Conservation (phyloP, 2,113 vertebrate species). For the Plecturocebus donacophilus region DNA sequence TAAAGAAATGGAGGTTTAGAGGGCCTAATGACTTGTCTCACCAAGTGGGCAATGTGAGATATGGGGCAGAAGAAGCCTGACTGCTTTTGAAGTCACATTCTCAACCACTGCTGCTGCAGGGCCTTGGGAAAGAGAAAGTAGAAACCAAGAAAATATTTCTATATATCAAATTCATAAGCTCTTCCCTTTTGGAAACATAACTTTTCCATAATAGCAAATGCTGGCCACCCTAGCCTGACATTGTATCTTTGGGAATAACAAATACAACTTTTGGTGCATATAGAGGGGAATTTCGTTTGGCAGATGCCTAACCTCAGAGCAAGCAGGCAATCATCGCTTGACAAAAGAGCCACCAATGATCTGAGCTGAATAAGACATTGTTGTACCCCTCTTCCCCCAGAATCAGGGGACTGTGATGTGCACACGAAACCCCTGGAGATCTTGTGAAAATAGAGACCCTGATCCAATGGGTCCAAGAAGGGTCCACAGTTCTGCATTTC, state of each 20-base stretch:
- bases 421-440: not conserved
- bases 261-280: not conserved
- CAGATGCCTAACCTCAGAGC: not conserved
- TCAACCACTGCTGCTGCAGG: not conserved
- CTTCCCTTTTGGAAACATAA: not conserved
- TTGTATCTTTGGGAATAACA: not conserved
- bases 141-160: slow-evolving; percentile 17
- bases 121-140: not conserved
- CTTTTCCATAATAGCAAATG: not conserved
- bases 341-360: not conserved
- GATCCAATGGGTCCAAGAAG: not conserved
- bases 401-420: not conserved
- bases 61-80: not conserved
- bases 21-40: not conserved
- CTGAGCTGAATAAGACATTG: not conserved
- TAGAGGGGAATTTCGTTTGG: not conserved
- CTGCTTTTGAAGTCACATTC: not conserved
- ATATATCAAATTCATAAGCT: not conserved
- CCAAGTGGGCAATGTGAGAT: not conserved
- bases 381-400: not conserved
- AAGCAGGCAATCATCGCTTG: not conserved
- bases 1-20: not conserved
- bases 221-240: not conserved
- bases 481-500: not conserved
- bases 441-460: not conserved